Evolutionary conservation across 2,797 vertebrate species (phyloP).

Genomic region (Molossus molossus): DNA sequence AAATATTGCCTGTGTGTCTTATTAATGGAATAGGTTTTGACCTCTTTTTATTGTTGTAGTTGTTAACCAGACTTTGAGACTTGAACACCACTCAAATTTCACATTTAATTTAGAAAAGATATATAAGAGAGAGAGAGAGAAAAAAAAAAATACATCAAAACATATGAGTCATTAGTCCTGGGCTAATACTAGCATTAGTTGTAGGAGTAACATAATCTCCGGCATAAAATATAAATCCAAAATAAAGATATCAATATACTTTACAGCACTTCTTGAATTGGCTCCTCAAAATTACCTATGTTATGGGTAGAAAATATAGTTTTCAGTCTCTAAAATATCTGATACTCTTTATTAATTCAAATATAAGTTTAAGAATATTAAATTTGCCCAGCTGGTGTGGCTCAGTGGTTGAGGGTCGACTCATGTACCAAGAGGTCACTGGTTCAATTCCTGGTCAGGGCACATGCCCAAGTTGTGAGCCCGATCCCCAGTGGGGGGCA

Average conservation of each 20-base stretch:
- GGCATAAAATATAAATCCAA: not conserved
- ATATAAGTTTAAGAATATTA: constrained; percentile 26
- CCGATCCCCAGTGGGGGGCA: no score
- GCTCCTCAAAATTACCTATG: not conserved
- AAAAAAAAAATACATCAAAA: not conserved
- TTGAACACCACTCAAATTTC: constrained; percentile 47
- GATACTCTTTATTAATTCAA: constrained; percentile 28
- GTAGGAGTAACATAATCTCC: not conserved
- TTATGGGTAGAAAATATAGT: not conserved
- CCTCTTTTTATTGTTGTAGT: constrained; percentile 43
- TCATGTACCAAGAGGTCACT: no score
- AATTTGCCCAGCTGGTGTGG: not conserved
- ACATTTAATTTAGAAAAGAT: constrained; percentile 60
- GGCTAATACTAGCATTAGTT: not conserved
- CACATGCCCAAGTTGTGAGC: no score
- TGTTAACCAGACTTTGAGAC: constrained; percentile 1
- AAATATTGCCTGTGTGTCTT: not conserved
- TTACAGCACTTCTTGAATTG: not conserved
- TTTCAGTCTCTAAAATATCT: constrained; percentile 30
- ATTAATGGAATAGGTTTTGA: not conserved
- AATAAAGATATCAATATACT: not conserved
- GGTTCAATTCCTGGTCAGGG: no score
- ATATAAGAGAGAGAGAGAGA: not conserved
- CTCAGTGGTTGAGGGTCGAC: no score
- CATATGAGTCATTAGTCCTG: not conserved